Evolutionary conservation across 2,888 invertebrate species (phyloP), one percentile per base, ranked within the genome.

Genomic region (Dolomedes plantarius): DNA sequence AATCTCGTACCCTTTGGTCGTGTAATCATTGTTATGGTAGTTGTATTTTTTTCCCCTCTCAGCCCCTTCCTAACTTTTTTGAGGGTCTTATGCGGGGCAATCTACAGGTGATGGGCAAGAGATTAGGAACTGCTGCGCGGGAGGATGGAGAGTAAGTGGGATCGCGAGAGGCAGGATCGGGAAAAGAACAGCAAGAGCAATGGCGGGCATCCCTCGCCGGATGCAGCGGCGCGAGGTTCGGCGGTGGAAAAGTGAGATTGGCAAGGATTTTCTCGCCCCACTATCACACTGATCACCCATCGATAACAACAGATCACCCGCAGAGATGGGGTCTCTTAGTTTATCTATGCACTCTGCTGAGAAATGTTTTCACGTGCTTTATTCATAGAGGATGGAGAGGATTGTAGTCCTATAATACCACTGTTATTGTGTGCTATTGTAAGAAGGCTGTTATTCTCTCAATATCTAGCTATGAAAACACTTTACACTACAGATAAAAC

Each of bases 151-250:
- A 67, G 64, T 29, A 68, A 46, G 64, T 65, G 71, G 76, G 82
- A 71, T 64, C 67, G 46, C 50, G 32, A 67, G 80, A 80, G 80
- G 56, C 73, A 46, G 67, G 64, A 62, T 71, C n/a, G 13, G 62
- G 71, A 72, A 82, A 82, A 76, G 82, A 82, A 71, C 76, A 71
- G 64, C 71, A 82, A 71, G 82, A 82, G 82, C 82, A 82, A 82
- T 82, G 82, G 82, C 82, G 82, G 76, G 64, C 41, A 69, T 76
- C 50, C 69, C 41, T 65, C 79, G 32, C 46, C 71, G 82, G 76
- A 76, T 82, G 82, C 82, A 76, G 82, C 46, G 71, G 72, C 32
- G 67, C 32, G 11, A 31, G 6, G 19, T 19, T 67, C 67, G 67
- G 32, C 67, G 36, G 32, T 9, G 0, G 19, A 67, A 67, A 67